Base-by-base conservation (phyloP, 1,140 invertebrate species). In the Ctenoplectra terminalis region DNA sequence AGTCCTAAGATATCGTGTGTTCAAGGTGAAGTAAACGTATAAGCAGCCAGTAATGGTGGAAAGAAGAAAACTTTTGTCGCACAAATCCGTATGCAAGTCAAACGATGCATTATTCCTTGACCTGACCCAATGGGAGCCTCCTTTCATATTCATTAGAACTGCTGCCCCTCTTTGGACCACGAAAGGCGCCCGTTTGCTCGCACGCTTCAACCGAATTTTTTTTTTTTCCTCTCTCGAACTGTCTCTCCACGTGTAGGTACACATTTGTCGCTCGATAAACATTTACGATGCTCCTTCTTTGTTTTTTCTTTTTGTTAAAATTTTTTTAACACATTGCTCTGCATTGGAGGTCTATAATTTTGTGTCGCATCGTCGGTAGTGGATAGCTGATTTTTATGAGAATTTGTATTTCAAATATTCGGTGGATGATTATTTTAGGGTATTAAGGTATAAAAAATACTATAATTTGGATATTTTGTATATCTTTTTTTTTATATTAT, bases 71-170 rank as follows among this genome's bases (percentile, higher is more conserved):
- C 87, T 90, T 92, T 92, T 90, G 90, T 92, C 88, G 78, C 64
- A 48, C 72, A 1, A 20, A 78, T 78, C 73, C 67, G 78, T 86
- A 91, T 93, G 92, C 90, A 94, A 94, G 91, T 93, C 91, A 93
- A 93, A 93, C 90, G 88, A 92, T 82, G 80, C 89, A 94, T 94
- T 93, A 93, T 93, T 92, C 91, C 92, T 93, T 93, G 92, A 94
- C 92, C 93, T 93, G 92, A 93, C 91, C 93, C 89, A 94, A 93
- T 88, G 88, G n/a, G 88, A 91, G 88, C 85, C 87, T 88, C 88
- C 89, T 93, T 92, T 93, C 90, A 92, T 93, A 94, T 94, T 93
- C 91, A 92, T 93, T 91, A 91, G 89, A 56, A 83, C 83, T 48
- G 46, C 50, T n/a, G 46, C 70, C 56, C 52, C 29, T n/a, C 46